phyloP scores from a whole-genome alignment of 2,113 vertebrate species.

The Laticauda colubrina region DNA sequence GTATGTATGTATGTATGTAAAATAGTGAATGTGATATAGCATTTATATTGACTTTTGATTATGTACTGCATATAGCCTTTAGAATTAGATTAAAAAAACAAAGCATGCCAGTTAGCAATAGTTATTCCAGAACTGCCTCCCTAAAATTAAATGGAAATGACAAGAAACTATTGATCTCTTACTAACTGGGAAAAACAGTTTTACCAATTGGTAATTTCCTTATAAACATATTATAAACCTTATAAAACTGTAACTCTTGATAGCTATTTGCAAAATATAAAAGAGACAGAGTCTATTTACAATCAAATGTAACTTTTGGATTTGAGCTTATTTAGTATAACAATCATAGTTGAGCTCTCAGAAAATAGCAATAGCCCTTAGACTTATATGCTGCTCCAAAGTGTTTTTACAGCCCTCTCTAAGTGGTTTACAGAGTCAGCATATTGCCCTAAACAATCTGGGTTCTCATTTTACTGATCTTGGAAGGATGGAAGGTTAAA shows the following conservation, averaged over 20 bases:
- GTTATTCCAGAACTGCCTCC: not conserved
- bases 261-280: not conserved
- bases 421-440: too few species aligned
- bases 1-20: not conserved
- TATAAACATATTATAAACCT: not conserved
- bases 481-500: too few species aligned
- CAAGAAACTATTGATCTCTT: not conserved
- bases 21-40: not conserved
- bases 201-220: not conserved
- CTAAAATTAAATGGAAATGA: not conserved
- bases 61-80: not conserved
- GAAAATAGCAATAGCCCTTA: not conserved
- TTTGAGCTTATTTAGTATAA: not conserved
- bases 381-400: too few species aligned
- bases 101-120: not conserved
- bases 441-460: too few species aligned
- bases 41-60: not conserved
- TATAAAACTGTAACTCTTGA: not conserved
- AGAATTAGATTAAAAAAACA: not conserved
- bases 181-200: not conserved
- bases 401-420: too few species aligned
- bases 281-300: not conserved
- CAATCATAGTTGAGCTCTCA: not conserved
- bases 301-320: not conserved
- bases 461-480: too few species aligned